Evolutionary conservation across 1,140 invertebrate genomes (phyloP).

Genomic region (Harpegnathos saltator): DNA sequence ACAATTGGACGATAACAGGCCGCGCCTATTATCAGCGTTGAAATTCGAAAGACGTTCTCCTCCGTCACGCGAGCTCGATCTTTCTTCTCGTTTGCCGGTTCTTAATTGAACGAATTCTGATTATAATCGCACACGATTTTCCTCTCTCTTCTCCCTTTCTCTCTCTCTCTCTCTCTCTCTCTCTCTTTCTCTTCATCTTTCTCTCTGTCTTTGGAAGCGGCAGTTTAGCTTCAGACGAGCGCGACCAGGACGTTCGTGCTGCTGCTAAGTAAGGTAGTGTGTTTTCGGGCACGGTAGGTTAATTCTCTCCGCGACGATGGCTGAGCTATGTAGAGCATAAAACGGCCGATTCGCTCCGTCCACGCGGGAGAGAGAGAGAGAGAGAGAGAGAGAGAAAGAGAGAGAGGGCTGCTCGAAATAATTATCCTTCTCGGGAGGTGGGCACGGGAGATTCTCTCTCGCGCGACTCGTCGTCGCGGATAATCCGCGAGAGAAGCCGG

Average conservation of each 20-base stretch:
- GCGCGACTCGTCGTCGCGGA: conserved; percentile 30
- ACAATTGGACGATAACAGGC: too few relatives aligned
- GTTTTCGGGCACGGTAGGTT: conserved; percentile 83
- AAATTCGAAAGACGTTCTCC: too few relatives aligned
- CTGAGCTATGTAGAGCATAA: conserved; percentile 83
- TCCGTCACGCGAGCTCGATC: too few relatives aligned
- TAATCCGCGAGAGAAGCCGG: conserved; percentile 30
- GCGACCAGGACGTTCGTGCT: conserved; percentile 63
- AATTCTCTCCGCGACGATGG: conserved; percentile 75
- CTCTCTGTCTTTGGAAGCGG: too few relatives aligned
- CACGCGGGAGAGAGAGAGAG: conserved; percentile 43
- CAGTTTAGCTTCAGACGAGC: conserved; percentile 5
- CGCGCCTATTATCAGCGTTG: too few relatives aligned
- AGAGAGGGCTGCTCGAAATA: conserved; percentile 75
- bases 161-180: too few relatives aligned
- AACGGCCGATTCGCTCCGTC: conserved; percentile 75
- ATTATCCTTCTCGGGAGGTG: conserved; percentile 63
- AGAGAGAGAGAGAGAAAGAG: conserved; percentile 53
- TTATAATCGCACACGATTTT: too few relatives aligned
- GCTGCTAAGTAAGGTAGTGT: conserved; percentile 79
- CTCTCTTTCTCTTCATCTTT: too few relatives aligned
- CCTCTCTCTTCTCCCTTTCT: too few relatives aligned
- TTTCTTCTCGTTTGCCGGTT: not conserved
- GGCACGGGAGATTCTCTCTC: conserved; percentile 58
- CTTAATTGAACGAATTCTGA: not conserved